These are phyloP conservation scores for Megalonaias nervosa DNA, from an alignment of 1,140 invertebrate species.

Conservation along the genomic window DNA sequence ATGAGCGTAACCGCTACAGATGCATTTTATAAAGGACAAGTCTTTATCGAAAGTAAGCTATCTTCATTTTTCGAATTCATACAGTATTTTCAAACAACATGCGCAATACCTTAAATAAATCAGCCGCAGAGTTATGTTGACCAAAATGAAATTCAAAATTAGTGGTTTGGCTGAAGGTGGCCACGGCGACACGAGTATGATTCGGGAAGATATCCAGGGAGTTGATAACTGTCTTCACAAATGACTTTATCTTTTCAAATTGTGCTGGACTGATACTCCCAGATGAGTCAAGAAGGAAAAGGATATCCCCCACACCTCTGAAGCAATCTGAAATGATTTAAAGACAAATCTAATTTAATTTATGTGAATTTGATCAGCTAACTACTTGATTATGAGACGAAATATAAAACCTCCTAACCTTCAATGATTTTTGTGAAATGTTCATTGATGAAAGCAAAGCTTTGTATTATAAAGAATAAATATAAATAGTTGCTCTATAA, in stretches of 20 bases:
- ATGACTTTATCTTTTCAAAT: conserved; percentile 31
- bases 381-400: neutral
- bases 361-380: neutral
- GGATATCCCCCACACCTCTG: conserved; percentile 34
- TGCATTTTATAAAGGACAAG: too few species aligned
- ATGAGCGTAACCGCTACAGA: too few species aligned
- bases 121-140: neutral
- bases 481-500: too few species aligned
- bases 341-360: neutral
- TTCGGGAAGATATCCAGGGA: conserved; percentile 40
- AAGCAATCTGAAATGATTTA: conserved; percentile 1
- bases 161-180: conserved; percentile 21
- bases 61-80: too few species aligned
- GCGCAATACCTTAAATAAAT: neutral
- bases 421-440: too few species aligned
- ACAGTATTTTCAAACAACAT: too few species aligned
- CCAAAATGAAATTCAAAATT: conserved; percentile 23
- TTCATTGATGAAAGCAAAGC: too few species aligned
- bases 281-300: conserved; percentile 49
- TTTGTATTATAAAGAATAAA: too few species aligned
- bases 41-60: too few species aligned
- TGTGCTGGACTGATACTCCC: conserved; percentile 44
- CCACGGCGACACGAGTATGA: conserved; percentile 27
- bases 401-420: too few species aligned
- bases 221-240: conserved; percentile 37